Base-by-base conservation (phyloP, 2,888 invertebrate species). In the Catotricha subobsoleta region DNA sequence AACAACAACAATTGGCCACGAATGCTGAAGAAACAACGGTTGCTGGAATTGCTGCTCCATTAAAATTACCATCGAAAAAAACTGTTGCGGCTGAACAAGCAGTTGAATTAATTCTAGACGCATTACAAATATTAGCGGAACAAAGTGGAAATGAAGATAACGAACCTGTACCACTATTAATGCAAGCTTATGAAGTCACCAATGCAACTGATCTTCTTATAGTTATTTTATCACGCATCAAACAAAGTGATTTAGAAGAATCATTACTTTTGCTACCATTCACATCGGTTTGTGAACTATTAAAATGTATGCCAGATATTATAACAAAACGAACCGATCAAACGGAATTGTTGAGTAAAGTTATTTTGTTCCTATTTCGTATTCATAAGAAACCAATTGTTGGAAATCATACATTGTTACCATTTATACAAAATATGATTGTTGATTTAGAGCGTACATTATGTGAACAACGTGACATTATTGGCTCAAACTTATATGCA, bases 61-160 rank as follows among this genome's bases (percentile, higher is more conserved):
- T 86, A 2, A 76, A 72, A 40, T 67, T 95, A 57, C 83, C 95
- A 0, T 81, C 90, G 0, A 79, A 80, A 52, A 91, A 90, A 64
- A 62, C 63, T 0, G 58, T 63, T 6, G 63, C 62, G 1, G 54
- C 62, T 0, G 63, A 63, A 45, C 56, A 60, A 38, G 56, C 55
- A 74, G 88, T 92, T 21, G 97, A 97, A 58, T 75, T 80, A 40
- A 75, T 98, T 48, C 67, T 94, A 52, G 95, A 97, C 60, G 92
- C 91, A 49, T 60, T 98, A 41, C 82, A 84, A 43, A 69, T 88
- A 39, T 74, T 77, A 16, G 71, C 76, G 53, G 57, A 75, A 49
- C 64, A 58, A 2, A 75, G 74, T 51, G 55, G 64, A 43, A 51
- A 53, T 3, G 55, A 55, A 12, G n/a, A 18, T 6, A 20, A n/a